These are phyloP conservation scores for Mamestra configurata DNA, from an alignment of 1,140 invertebrate genomes.

Conservation along the genomic window DNA sequence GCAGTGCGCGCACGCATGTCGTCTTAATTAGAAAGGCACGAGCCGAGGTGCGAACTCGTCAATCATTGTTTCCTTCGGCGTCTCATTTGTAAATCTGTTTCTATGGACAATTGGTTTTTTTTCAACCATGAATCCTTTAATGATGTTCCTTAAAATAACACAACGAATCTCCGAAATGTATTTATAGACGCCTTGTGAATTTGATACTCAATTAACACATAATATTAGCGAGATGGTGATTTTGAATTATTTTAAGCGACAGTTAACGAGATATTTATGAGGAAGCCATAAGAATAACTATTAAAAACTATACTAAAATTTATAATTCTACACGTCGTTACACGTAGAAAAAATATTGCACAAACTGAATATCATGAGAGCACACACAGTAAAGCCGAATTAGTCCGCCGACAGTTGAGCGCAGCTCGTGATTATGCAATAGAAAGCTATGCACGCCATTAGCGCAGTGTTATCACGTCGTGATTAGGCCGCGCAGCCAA, in stretches of 20 bases:
- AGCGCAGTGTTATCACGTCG: conserved; percentile 85
- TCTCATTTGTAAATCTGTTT: conserved; percentile 72
- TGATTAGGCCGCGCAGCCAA: conserved; percentile 82
- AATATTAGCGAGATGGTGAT: not conserved
- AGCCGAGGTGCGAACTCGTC: conserved; percentile 85
- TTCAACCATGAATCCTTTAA: conserved; percentile 74
- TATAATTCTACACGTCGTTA: not conserved
- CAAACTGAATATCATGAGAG: not conserved
- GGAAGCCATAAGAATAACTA: not conserved
- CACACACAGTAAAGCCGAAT: conserved; percentile 15
- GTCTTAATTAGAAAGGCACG: conserved; percentile 84
- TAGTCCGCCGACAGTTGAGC: conserved; percentile 33
- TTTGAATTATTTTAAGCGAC: not conserved
- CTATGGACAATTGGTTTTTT: conserved; percentile 72
- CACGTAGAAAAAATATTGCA: conserved; percentile 54
- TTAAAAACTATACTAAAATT: not conserved
- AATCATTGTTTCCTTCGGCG: conserved; percentile 81
- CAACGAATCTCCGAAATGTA: not conserved
- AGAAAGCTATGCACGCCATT: conserved; percentile 73
- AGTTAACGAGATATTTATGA: conserved; percentile 3
- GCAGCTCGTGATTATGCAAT: conserved; percentile 64
- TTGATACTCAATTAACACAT: conserved; percentile 21
- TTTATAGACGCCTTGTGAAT: not conserved
- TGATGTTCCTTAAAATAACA: conserved; percentile 12
- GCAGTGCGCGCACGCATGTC: conserved; percentile 77